phyloP scores from a whole-genome alignment of 2,797 vertebrate species.

The Sebastes diploproa region DNA sequence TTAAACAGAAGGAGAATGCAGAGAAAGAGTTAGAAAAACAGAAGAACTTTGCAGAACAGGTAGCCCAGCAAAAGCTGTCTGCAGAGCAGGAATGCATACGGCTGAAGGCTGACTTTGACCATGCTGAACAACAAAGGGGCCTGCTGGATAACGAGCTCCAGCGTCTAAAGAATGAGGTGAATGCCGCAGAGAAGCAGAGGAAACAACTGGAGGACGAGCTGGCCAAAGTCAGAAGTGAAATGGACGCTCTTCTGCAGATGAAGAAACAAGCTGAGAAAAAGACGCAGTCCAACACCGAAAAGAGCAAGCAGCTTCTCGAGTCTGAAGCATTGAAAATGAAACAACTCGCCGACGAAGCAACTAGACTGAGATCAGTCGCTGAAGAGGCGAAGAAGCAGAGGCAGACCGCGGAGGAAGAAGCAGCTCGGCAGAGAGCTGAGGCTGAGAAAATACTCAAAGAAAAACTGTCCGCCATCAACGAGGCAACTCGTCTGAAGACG shows the following conservation, averaged over 20 bases:
- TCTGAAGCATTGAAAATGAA: slow-evolving; percentile 90
- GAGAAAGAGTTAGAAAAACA: slow-evolving; percentile 94
- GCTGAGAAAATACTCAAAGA: slow-evolving; percentile 94
- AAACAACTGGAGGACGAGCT: slow-evolving; percentile 92
- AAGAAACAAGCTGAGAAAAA: slow-evolving; percentile 89
- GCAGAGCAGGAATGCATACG: slow-evolving; percentile 95
- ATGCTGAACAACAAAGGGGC: slow-evolving; percentile 90
- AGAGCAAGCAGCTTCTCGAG: slow-evolving; percentile 94
- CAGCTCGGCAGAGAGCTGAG: slow-evolving; percentile 87
- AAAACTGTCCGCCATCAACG: slow-evolving; percentile 91
- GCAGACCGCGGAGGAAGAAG: slow-evolving; percentile 92
- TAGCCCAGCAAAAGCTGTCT: slow-evolving; percentile 88
- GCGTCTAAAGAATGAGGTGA: slow-evolving; percentile 89
- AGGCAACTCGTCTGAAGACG: slow-evolving; percentile 89
- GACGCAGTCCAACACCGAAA: slow-evolving; percentile 88
- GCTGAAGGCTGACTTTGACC: slow-evolving; percentile 90
- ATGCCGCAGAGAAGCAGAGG: slow-evolving; percentile 85
- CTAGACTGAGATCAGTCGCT: slow-evolving; percentile 86
- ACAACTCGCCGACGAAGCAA: slow-evolving; percentile 92
- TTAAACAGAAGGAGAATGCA: slow-evolving; percentile 91
- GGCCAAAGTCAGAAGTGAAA: slow-evolving; percentile 89
- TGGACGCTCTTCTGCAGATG: slow-evolving; percentile 90
- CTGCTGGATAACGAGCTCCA: slow-evolving; percentile 92
- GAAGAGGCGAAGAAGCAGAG: slow-evolving; percentile 94
- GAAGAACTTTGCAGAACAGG: slow-evolving; percentile 88